Conservation (phyloP, 2,888 invertebrate genomes). For the Copidosoma aretas region DNA sequence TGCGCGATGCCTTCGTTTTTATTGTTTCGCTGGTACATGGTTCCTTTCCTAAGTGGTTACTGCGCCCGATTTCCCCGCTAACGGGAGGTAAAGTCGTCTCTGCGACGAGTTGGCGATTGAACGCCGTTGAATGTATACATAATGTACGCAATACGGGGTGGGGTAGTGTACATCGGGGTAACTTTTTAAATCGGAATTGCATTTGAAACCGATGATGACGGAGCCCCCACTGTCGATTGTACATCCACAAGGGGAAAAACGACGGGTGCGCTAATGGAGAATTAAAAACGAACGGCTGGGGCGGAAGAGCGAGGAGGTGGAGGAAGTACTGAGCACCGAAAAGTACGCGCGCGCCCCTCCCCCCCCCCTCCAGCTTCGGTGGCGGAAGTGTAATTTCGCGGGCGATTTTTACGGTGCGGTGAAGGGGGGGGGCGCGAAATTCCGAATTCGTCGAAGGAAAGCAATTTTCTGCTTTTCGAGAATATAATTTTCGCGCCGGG, state of each 20-base stretch:
- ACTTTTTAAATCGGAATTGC: too few relatives aligned
- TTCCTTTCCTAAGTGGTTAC: too few relatives aligned
- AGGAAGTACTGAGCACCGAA: too few relatives aligned
- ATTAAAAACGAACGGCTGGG: constrained; percentile 22
- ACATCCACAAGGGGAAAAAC: too few relatives aligned
- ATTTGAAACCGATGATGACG: too few relatives aligned
- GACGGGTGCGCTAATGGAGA: constrained; percentile 10
- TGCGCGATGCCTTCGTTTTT: constrained; percentile 6
- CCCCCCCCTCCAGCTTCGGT: too few relatives aligned
- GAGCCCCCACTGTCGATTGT: too few relatives aligned
- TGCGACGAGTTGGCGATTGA: background rate
- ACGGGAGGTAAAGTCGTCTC: background rate
- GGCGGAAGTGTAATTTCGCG: constrained; percentile 40
- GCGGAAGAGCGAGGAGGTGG: background rate
- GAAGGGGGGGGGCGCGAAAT: constrained; percentile 27
- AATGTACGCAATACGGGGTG: too few relatives aligned
- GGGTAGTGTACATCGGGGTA: background rate
- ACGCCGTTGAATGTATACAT: too few relatives aligned
- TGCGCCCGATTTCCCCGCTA: too few relatives aligned
- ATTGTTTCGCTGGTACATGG: too few relatives aligned
- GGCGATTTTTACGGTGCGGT: constrained; percentile 30
- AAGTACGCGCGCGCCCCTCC: too few relatives aligned
- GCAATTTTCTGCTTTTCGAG: constrained; percentile 58
- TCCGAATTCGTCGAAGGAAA: constrained; percentile 41
- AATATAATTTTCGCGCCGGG: constrained; percentile 58